Evolutionary conservation across 1,140 invertebrate species (phyloP).

Genomic region (Eurosta solidaginis): DNA sequence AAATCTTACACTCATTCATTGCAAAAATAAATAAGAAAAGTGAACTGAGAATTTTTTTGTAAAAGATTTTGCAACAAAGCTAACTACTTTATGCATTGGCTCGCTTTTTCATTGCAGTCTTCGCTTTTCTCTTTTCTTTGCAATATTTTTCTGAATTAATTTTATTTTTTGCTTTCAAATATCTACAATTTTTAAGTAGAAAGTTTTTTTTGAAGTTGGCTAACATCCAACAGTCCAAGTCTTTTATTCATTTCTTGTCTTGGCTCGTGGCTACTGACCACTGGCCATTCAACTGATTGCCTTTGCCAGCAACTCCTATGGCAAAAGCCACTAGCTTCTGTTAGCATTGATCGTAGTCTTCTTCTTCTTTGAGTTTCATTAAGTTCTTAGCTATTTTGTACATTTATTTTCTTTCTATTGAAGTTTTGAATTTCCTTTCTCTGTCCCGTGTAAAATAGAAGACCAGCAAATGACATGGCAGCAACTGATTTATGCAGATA

Average conservation of each 20-base stretch:
- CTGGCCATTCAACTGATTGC: neutral
- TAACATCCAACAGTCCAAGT: neutral
- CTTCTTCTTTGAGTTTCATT: neutral
- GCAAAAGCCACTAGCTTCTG: neutral
- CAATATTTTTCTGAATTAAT: neutral
- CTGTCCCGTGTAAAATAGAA: neutral
- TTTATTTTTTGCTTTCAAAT: neutral
- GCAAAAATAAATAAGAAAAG: neutral
- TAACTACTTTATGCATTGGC: neutral
- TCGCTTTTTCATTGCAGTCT: neutral
- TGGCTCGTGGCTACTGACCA: neutral
- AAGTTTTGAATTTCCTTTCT: neutral
- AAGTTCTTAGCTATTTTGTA: neutral
- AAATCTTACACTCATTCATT: no score
- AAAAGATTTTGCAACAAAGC: neutral
- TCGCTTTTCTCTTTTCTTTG: neutral
- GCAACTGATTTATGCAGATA: constrained; percentile 24
- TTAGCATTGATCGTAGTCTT: neutral
- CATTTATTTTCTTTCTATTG: neutral
- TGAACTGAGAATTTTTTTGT: neutral
- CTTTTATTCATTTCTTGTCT: neutral
- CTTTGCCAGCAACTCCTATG: neutral
- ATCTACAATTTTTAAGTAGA: neutral
- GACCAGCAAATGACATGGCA: neutral
- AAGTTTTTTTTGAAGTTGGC: neutral